A percentile compares a stretch with the other conserved stretches of the same genome.
phyloP scores from a whole-genome alignment of 2,888 invertebrate species.

The Machimus atricapillus region DNA sequence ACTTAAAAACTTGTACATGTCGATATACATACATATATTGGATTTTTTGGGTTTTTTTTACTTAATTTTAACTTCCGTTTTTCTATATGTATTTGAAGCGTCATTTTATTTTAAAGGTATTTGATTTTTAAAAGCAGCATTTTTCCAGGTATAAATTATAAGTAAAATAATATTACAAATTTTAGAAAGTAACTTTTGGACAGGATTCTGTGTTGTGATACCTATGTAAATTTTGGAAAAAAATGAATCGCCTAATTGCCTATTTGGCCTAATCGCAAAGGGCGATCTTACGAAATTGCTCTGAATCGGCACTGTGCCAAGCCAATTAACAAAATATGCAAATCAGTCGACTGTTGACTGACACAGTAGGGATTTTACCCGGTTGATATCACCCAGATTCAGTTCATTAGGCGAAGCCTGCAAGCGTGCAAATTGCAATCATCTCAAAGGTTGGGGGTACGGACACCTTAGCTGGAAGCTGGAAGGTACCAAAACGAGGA shows the following conservation, averaged over 20 bases:
- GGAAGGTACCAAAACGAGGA: not conserved
- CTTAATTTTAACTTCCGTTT: too few species aligned
- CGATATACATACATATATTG: too few species aligned
- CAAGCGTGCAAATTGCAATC: not conserved
- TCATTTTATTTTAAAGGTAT: too few species aligned
- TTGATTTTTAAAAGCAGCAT: too few species aligned
- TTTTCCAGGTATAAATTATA: not conserved
- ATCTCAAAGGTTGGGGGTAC: not conserved
- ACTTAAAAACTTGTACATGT: too few species aligned
- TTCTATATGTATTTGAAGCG: too few species aligned
- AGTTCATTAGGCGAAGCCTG: slow-evolving; percentile 8
- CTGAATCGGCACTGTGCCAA: not conserved
- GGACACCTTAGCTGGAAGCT: not conserved
- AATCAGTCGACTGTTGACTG: not conserved
- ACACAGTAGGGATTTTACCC: not conserved
- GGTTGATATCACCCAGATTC: not conserved
- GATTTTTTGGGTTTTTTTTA: too few species aligned
- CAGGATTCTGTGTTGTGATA: not conserved
- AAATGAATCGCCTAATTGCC: not conserved
- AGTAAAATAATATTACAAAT: not conserved
- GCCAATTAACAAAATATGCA: not conserved
- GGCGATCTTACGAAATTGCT: not conserved
- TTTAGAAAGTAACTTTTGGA: not conserved
- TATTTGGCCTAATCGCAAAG: not conserved
- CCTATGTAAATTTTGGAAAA: not conserved